Percentiles rank a stretch among this genome's conserved stretches.
Evolutionary conservation across 2,113 vertebrate species (phyloP).

Genomic region (Electrona antarctica): DNA sequence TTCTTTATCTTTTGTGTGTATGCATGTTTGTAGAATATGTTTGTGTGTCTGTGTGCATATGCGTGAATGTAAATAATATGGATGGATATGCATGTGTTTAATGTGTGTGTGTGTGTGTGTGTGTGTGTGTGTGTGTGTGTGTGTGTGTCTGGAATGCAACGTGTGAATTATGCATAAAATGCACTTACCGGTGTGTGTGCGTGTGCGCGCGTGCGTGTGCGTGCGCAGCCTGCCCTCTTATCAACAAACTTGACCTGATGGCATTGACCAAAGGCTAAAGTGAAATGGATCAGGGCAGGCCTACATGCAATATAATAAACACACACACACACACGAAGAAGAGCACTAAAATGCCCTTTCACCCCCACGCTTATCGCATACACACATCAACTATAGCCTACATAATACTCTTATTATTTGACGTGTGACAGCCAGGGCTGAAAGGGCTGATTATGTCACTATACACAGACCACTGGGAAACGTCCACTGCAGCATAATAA

Average conservation of each 20-base stretch:
- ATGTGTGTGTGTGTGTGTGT: background rate
- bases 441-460: too few species aligned
- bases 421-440: too few species aligned
- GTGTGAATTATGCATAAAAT: too few species aligned
- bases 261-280: slow-evolving; percentile 7
- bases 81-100: background rate
- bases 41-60: background rate
- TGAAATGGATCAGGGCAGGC: slow-evolving; percentile 29
- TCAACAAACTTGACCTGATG: slow-evolving; percentile 37
- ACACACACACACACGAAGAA: slow-evolving; percentile 16
- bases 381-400: too few species aligned
- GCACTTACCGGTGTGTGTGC: background rate
- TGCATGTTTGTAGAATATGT: too few species aligned
- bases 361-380: background rate
- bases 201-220: background rate
- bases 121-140: background rate
- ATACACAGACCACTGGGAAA: too few species aligned
- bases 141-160: background rate
- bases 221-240: slow-evolving; percentile 28
- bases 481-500: too few species aligned
- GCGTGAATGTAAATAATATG: background rate
- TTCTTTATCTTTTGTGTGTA: too few species aligned
- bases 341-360: background rate
- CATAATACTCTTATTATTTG: too few species aligned
- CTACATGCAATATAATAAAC: slow-evolving; percentile 28